Percentiles rank a stretch among this genome's conserved stretches.
phyloP scores from a whole-genome alignment of 2,797 vertebrate genomes.

The Centroberyx gerrardi region DNA sequence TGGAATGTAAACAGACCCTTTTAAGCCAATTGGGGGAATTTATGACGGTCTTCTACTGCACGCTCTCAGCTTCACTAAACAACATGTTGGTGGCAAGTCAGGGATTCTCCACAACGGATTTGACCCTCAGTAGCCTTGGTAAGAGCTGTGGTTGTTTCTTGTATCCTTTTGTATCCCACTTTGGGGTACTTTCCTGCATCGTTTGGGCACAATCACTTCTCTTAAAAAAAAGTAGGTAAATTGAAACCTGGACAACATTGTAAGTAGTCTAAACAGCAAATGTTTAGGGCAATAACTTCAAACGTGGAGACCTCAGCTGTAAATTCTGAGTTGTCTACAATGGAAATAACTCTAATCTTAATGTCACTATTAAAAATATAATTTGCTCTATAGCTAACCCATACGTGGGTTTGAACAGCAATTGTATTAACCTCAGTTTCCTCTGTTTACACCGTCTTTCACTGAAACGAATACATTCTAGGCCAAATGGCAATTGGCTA shows the following conservation, averaged over 20 bases:
- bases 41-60: slow-evolving; percentile 21
- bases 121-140: too few relatives aligned
- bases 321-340: not conserved
- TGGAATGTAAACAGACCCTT: slow-evolving; percentile 57
- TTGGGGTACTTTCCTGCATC: not conserved
- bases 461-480: not conserved
- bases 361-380: not conserved
- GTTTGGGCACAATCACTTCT: not conserved
- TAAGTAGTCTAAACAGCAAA: too few relatives aligned
- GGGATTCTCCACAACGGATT: slow-evolving; percentile 10
- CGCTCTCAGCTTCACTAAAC: slow-evolving; percentile 28
- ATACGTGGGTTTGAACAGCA: not conserved
- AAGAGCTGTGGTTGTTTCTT: not conserved
- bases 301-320: not conserved
- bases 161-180: not conserved
- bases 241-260: not conserved
- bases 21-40: slow-evolving; percentile 49
- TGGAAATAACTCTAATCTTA: not conserved
- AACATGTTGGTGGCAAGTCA: slow-evolving; percentile 35
- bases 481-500: not conserved
- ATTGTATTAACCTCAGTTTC: not conserved
- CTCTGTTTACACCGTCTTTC: not conserved
- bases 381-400: not conserved
- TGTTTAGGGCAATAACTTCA: not conserved
- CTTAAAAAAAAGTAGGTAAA: not conserved